These are phyloP conservation scores for Odontomachus brunneus DNA, from an alignment of 1,140 invertebrate genomes.

Conservation along the genomic window DNA sequence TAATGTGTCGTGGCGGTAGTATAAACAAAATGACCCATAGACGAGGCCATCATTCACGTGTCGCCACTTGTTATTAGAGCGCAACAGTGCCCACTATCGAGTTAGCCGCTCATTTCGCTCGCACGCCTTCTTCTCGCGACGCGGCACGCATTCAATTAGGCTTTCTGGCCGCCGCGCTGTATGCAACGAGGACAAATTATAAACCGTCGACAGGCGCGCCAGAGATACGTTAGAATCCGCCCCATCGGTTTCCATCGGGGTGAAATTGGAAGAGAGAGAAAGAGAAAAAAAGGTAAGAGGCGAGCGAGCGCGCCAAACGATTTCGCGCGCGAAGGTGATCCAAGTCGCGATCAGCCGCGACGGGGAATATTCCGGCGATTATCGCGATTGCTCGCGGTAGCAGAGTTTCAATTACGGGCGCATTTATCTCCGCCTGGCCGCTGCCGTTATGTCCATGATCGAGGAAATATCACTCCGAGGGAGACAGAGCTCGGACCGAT, in stretches of 20 bases:
- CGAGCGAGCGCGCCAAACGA: too few species aligned
- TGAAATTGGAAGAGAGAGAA: background rate
- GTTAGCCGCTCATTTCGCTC: background rate
- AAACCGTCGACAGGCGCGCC: background rate
- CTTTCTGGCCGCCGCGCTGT: background rate
- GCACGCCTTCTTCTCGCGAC: background rate
- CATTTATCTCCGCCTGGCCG: conserved; percentile 63
- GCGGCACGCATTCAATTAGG: background rate
- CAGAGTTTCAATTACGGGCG: conserved; percentile 65
- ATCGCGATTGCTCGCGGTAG: conserved; percentile 60
- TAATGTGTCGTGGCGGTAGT: background rate
- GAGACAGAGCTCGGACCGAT: conserved; percentile 54
- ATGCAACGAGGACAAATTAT: conserved; percentile 14
- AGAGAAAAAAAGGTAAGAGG: too few species aligned
- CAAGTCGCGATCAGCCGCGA: conserved; percentile 64
- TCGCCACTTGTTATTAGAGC: background rate
- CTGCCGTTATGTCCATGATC: conserved; percentile 54
- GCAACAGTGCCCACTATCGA: background rate
- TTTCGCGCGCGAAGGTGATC: conserved; percentile 47
- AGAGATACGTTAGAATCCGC: background rate
- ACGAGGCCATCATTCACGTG: conserved; percentile 10
- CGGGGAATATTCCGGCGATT: conserved; percentile 59
- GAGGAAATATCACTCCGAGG: conserved; percentile 62
- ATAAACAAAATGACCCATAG: conserved; percentile 23
- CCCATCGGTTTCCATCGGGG: background rate